Percentiles rank a stretch among this genome's conserved stretches.
Conservation (phyloP, 2,888 invertebrate species). For the Stegana nigrithorax region DNA sequence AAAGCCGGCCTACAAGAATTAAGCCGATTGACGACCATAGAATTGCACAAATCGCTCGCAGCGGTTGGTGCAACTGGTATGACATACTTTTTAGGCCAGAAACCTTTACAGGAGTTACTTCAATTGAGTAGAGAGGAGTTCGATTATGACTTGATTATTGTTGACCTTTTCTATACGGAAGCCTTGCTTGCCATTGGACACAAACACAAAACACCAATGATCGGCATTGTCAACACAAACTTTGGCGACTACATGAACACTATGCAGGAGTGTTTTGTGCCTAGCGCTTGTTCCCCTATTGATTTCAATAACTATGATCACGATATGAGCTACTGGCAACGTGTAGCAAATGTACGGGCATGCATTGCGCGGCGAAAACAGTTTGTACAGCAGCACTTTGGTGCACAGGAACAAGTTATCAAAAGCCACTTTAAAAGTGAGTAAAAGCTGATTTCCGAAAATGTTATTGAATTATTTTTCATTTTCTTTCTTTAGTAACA, state of each 20-base stretch:
- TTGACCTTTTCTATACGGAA: constrained; percentile 69
- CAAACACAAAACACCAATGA: constrained; percentile 64
- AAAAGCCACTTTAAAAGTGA: constrained; percentile 62
- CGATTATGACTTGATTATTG: constrained; percentile 67
- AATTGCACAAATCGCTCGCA: constrained; percentile 54
- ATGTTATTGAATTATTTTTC: background rate
- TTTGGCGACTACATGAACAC: constrained; percentile 68
- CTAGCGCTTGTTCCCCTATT: constrained; percentile 70
- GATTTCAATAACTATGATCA: constrained; percentile 58
- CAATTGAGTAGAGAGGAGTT: constrained; percentile 63
- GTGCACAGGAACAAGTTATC: constrained; percentile 60
- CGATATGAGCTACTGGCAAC: constrained; percentile 69
- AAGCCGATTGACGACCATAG: constrained; percentile 35
- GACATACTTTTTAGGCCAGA: constrained; percentile 57
- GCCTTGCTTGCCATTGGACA: constrained; percentile 67
- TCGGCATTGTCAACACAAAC: constrained; percentile 67
- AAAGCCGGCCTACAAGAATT: constrained; percentile 44
- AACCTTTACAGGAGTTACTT: constrained; percentile 43
- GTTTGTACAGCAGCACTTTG: constrained; percentile 56
- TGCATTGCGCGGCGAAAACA: constrained; percentile 58
- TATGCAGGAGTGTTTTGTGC: constrained; percentile 68
- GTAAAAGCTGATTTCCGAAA: background rate
- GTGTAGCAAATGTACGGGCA: constrained; percentile 70
- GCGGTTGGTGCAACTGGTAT: constrained; percentile 52
- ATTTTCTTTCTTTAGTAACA: background rate